Conservation (phyloP, 2,113 vertebrate species). For the Pterocles orientalis region DNA sequence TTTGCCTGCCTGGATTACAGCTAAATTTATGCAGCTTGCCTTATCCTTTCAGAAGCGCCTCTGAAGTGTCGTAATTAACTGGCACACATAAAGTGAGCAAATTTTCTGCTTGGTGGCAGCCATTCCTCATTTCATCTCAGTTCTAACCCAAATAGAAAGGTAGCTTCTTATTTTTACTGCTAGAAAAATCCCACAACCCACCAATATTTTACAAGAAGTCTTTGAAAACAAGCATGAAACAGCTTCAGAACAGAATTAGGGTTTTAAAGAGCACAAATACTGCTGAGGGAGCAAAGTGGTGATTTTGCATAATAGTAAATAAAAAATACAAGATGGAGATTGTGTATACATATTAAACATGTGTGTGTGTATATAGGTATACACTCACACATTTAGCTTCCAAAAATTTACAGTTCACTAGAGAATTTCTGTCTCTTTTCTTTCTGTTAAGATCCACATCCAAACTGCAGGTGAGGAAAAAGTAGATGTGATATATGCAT, state of each 20-base stretch:
- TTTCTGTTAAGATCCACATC: background rate
- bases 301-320: constrained; percentile 50
- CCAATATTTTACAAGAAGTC: constrained; percentile 67
- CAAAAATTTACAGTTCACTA: background rate
- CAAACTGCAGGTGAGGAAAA: background rate
- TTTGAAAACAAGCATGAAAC: constrained; percentile 79
- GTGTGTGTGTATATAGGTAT: background rate
- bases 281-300: constrained; percentile 67
- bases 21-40: constrained; percentile 99
- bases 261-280: constrained; percentile 68
- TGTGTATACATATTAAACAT: background rate
- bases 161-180: constrained; percentile 84
- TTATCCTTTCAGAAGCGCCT: constrained; percentile 99
- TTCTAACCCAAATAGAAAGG: constrained; percentile 87
- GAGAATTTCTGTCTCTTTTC: background rate
- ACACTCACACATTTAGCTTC: background rate
- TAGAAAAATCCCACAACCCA: constrained; percentile 47
- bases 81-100: constrained; percentile 98
- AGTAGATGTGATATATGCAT: background rate
- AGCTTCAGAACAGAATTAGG: constrained; percentile 64
- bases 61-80: constrained; percentile 99
- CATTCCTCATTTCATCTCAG: constrained; percentile 94
- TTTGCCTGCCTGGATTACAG: constrained; percentile 99
- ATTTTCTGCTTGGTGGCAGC: constrained; percentile 99
- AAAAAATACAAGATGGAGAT: background rate